Evolutionary conservation across 2,888 invertebrate genomes (phyloP).

Genomic region (Eristalis pertinax): DNA sequence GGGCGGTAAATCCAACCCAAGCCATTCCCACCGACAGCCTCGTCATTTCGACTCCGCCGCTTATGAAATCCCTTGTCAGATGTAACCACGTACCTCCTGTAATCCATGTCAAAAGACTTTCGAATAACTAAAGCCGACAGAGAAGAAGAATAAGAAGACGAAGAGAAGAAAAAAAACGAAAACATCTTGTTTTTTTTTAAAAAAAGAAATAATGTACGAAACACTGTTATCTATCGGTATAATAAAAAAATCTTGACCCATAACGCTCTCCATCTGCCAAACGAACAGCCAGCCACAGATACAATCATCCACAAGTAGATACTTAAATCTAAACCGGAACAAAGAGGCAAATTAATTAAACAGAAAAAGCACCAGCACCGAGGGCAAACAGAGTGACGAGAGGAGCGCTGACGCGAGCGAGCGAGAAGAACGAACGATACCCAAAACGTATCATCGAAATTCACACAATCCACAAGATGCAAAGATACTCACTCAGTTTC

Average conservation of each 20-base stretch:
- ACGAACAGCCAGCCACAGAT: constrained; percentile 11
- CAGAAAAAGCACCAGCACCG: neutral
- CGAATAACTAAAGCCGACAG: too few species aligned
- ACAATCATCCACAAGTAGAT: constrained; percentile 35
- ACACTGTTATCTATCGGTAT: neutral
- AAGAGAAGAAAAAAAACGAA: too few species aligned
- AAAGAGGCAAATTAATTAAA: constrained; percentile 64
- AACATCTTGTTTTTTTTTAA: too few species aligned
- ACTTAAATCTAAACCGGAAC: constrained; percentile 64
- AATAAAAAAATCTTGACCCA: constrained; percentile 20
- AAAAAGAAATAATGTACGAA: neutral
- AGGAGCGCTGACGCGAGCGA: neutral
- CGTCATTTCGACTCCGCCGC: too few species aligned
- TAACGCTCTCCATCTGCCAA: constrained; percentile 11
- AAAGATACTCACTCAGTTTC: too few species aligned
- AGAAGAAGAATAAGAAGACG: too few species aligned
- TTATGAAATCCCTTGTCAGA: too few species aligned
- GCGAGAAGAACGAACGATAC: neutral
- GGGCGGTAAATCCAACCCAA: too few species aligned
- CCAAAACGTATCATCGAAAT: constrained; percentile 26
- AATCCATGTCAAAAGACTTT: too few species aligned
- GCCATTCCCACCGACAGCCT: too few species aligned
- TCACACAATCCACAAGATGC: too few species aligned
- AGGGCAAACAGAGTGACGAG: neutral
- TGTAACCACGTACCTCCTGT: too few species aligned